Evolutionary conservation across 2,888 invertebrate species (phyloP).

Genomic region (Nymphalis polychloros): DNA sequence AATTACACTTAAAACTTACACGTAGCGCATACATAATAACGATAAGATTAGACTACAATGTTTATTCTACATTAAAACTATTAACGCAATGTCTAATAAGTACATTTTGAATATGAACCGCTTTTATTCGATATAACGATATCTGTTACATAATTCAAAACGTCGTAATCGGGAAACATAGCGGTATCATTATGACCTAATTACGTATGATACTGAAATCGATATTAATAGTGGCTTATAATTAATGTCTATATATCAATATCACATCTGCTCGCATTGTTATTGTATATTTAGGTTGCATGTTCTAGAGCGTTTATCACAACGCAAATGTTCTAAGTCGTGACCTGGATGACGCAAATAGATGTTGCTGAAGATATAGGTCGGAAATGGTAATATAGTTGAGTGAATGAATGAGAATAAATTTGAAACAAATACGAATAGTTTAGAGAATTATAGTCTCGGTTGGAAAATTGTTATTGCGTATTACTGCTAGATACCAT

Average conservation of each 20-base stretch:
- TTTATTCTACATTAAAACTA: not conserved
- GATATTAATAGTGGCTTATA: not conserved
- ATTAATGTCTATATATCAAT: not conserved
- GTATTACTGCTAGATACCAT: no score
- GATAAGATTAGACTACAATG: not conserved
- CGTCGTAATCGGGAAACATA: slow-evolving; percentile 3
- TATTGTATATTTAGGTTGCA: slow-evolving; percentile 22
- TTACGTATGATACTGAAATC: not conserved
- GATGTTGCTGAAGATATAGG: slow-evolving; percentile 21
- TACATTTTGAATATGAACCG: not conserved
- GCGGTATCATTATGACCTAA: slow-evolving; percentile 10
- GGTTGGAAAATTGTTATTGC: not conserved
- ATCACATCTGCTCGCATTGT: slow-evolving; percentile 21
- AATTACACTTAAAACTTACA: not conserved
- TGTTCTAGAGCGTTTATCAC: slow-evolving; percentile 25
- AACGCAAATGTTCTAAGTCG: slow-evolving; percentile 26
- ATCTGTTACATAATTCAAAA: no score
- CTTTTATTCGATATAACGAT: no score
- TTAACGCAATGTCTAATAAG: not conserved
- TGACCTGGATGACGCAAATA: slow-evolving; percentile 30
- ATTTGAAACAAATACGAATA: not conserved
- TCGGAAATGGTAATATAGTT: slow-evolving; percentile 16
- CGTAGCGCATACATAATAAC: not conserved
- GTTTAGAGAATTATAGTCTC: not conserved
- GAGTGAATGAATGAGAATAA: slow-evolving; percentile 5